Evolutionary conservation across 2,113 vertebrate species (phyloP), one percentile per base, ranked within the genome.

Genomic region (Malurus melanocephalus): DNA sequence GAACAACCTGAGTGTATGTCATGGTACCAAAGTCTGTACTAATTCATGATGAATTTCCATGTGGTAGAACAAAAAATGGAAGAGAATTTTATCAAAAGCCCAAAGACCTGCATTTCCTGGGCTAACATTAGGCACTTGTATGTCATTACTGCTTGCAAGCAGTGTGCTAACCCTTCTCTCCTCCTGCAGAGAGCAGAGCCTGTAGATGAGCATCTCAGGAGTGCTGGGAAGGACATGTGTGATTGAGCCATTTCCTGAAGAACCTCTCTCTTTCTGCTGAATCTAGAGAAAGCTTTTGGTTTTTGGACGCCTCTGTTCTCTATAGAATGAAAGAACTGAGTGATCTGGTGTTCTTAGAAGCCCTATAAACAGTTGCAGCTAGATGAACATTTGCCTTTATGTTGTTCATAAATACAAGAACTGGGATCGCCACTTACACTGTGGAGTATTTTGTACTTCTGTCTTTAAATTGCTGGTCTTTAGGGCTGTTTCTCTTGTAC

Each of bases 141-240:
- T 16, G 16, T 68, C n/a, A 32, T 28, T 83, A 13, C 21, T 72
- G 49, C 49, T 82, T 64, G 40, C 35, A 72, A 55, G 22, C 42
- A 67, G 10, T 4, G 15, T 89, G 65, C 24, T 73, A 0, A 1
- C 9, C 23, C 30, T 48, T 46, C 18, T 56, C 2, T 40, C 6
- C 9, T 65, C 20, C 18, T 66, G 22, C 27, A 35, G 64, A 20
- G 40, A 64, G n/a, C 51, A 48, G 38, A 28, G 30, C 23, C 57
- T 77, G 16, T 43, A 43, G 68, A 11, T 48, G 7, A 56, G 51
- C 38, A 45, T 15, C 28, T 77, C 27, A 13, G 40, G 46, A 86
- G 38, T 22, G 13, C 51, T 86, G 16, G 48, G 46, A 43, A 40
- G 38, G 19, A 43, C n/a, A 21, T 0, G 0, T 38, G 24, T 9